phyloP scores from a whole-genome alignment of 64 coral and sea anemone genomes.

The Anthopleura sola region DNA sequence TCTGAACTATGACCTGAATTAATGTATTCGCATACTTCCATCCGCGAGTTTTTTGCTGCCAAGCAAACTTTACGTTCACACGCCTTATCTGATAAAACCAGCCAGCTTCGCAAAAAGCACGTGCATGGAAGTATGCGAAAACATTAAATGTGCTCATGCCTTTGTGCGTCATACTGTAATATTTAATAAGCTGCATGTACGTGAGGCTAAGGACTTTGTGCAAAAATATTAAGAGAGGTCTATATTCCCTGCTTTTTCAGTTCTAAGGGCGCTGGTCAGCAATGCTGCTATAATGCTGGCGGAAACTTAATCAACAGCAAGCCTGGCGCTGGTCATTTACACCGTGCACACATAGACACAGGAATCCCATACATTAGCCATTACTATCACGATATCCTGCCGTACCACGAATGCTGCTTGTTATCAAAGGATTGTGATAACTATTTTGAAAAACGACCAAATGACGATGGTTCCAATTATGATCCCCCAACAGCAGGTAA shows the following conservation, averaged over 20 bases:
- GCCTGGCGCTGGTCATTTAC: not conserved
- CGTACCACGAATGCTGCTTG: constrained; percentile 69
- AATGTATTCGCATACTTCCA: no score
- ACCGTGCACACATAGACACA: constrained; percentile 46
- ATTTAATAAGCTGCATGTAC: no score
- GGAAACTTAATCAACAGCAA: constrained; percentile 68
- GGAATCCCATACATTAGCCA: constrained; percentile 58
- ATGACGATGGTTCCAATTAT: constrained; percentile 46
- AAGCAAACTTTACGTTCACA: no score
- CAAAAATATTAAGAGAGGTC: no score
- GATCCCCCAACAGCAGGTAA: constrained; percentile 51
- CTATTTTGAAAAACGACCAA: constrained; percentile 61
- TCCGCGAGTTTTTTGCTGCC: no score
- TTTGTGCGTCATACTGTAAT: no score
- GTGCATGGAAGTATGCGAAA: no score
- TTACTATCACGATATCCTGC: constrained; percentile 68
- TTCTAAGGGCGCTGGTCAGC: constrained; percentile 58
- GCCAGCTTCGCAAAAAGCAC: no score
- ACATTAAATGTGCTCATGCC: no score
- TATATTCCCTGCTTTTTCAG: not conserved
- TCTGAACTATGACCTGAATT: no score
- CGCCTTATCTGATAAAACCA: no score
- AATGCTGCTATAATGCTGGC: constrained; percentile 70
- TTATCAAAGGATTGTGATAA: constrained; percentile 23
- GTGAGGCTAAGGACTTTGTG: no score